Evolutionary conservation across 2,113 vertebrate genomes (phyloP).

Genomic region (Empidonax alnorum): DNA sequence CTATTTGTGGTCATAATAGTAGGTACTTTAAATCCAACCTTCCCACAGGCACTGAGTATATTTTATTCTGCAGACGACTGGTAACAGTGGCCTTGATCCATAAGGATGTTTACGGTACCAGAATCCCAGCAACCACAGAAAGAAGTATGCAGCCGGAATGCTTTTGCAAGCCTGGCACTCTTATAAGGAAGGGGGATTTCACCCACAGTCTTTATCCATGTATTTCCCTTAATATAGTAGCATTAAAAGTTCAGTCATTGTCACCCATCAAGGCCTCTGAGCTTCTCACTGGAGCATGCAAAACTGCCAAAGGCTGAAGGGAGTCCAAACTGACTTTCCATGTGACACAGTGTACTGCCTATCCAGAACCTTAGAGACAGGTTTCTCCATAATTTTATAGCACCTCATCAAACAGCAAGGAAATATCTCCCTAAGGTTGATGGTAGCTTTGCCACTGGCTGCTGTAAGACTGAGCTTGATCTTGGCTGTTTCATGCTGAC

Average conservation of each 20-base stretch:
- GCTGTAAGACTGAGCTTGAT: not conserved
- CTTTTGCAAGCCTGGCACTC: not conserved
- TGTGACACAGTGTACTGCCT: not conserved
- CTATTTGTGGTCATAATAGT: not conserved
- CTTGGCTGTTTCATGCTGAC: not conserved
- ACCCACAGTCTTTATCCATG: not conserved
- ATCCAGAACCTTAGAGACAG: not conserved
- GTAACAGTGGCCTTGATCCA: not conserved
- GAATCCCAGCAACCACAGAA: not conserved
- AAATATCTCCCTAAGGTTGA: not conserved
- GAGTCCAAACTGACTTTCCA: not conserved
- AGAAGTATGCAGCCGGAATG: not conserved
- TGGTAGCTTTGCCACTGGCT: not conserved
- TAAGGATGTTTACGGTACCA: not conserved
- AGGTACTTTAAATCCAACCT: not conserved
- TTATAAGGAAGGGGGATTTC: not conserved
- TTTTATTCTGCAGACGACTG: not conserved
- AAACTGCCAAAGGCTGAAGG: not conserved
- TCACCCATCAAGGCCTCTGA: not conserved
- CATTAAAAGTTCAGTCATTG: not conserved
- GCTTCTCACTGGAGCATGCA: not conserved
- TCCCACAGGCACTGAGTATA: not conserved
- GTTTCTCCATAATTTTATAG: not conserved
- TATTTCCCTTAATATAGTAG: not conserved
- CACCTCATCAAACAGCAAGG: accelerated